phyloP scores from a whole-genome alignment of 2,888 invertebrate species.

The Orthosia gracilis region DNA sequence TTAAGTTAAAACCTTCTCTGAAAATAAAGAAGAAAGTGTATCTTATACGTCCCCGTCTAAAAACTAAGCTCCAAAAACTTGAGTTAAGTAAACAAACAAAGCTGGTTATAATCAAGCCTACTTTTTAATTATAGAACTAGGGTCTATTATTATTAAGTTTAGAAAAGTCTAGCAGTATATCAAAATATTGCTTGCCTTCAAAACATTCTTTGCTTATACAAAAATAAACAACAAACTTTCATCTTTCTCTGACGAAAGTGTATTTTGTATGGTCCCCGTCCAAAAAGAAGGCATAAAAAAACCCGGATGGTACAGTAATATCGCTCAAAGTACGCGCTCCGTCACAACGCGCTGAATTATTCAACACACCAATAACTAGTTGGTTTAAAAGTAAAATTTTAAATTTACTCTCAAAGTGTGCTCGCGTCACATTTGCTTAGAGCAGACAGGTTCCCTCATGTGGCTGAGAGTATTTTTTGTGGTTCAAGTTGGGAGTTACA shows the following conservation, averaged over 20 bases:
- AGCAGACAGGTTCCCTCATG: conserved; percentile 76
- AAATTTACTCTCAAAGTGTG: conserved; percentile 79
- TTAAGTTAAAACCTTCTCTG: too few species aligned
- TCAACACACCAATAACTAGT: conserved; percentile 73
- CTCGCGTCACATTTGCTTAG: conserved; percentile 80
- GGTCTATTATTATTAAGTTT: too few species aligned
- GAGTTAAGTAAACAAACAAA: too few species aligned
- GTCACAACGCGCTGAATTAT: conserved; percentile 67
- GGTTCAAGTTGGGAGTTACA: conserved; percentile 43
- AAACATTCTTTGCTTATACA: not conserved
- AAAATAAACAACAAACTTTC: not conserved
- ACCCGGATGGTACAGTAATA: conserved; percentile 42
- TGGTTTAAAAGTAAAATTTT: conserved; percentile 78
- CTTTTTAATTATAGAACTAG: too few species aligned
- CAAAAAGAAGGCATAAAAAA: conserved; percentile 15
- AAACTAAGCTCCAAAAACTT: too few species aligned
- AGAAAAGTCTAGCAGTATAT: too few species aligned
- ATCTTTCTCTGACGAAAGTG: not conserved
- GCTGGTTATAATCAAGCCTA: too few species aligned
- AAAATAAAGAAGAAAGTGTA: too few species aligned
- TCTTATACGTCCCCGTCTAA: too few species aligned
- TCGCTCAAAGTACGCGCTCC: conserved; percentile 47
- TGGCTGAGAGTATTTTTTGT: conserved; percentile 66
- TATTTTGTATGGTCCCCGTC: not conserved
- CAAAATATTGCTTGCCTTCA: too few species aligned